These are phyloP conservation scores for Rhynchonycteris naso DNA, from an alignment of 2,797 vertebrate species.

Conservation along the genomic window DNA sequence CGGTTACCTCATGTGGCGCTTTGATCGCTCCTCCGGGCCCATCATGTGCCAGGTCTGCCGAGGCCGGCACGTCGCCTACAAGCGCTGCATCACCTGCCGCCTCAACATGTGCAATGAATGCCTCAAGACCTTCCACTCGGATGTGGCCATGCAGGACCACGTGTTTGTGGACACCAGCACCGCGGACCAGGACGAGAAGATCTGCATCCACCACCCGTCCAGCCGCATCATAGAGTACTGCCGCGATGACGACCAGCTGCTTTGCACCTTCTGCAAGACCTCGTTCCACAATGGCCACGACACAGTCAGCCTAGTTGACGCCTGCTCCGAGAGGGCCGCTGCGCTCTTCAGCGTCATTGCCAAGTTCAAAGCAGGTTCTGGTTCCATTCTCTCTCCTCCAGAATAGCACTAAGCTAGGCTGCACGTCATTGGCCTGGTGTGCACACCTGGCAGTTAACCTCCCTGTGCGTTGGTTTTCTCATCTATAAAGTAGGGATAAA, in stretches of 20 bases:
- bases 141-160: constrained; percentile 79
- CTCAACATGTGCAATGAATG: constrained; percentile 82
- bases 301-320: constrained; percentile 63
- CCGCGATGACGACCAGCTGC: constrained; percentile 76
- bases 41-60: constrained; percentile 80
- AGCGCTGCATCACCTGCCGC: constrained; percentile 80
- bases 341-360: constrained; percentile 81
- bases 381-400: neutral
- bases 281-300: constrained; percentile 77
- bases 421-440: neutral
- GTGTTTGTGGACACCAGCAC: constrained; percentile 76
- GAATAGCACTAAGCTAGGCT: neutral
- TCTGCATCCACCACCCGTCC: constrained; percentile 79
- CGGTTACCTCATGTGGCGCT: constrained; percentile 82
- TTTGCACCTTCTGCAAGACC: constrained; percentile 78
- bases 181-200: constrained; percentile 78
- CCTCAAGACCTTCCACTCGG: constrained; percentile 75
- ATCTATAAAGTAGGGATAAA: neutral
- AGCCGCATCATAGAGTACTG: constrained; percentile 81
- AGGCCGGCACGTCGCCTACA: constrained; percentile 69
- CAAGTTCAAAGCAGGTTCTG: constrained; percentile 83
- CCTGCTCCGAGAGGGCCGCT: constrained; percentile 74
- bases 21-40: constrained; percentile 68
- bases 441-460: neutral
- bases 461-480: constrained; percentile 9